Base-by-base conservation (phyloP, 2,888 invertebrate genomes). In the Sclerodermus sp. region DNA sequence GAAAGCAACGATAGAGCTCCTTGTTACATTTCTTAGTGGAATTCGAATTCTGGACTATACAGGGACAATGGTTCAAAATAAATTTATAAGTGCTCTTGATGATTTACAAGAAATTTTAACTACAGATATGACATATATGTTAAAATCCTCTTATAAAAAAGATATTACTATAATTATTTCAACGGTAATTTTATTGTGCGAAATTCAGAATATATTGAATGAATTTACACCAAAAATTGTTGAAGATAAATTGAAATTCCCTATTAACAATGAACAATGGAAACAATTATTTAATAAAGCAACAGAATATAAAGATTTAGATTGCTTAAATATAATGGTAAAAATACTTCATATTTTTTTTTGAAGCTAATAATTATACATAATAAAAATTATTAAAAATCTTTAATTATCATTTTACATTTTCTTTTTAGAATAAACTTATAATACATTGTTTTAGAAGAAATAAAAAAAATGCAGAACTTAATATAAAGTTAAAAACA, bases 31-130 rank as follows among this genome's bases (percentile, higher is more conserved):
- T 55, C 67, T 75, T 10, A 57, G 70, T 30, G 62, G 71, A 30
- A 55, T 71, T 14, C 60, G 62, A 23, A 64, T 77, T 45, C 67
- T 69, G 37, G 72, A 76, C 39, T 47, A 67, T 46, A 62, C 56
- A 9, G 55, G 59, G 23, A 53, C 66, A 18, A 51, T 62, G 42
- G 5, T 47, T 15, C 49, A 46, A 29, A 67, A 69, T 39, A 45
- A 71, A 51, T 73, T 76, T 52, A 43, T 67, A 12, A 57, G 57
- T 31, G 48, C 53, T 18, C 52, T 77, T 31, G 29, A 50, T 15
- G 71, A 76, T 37, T 47, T 75, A 6, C 59, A 61, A 34, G 58
- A 65, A 46, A 45, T 58, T 40, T 39, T 77, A 23, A n/a, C n/a
- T n/a, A n/a, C n/a, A n/a, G n/a, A 23, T 23, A 23, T 23, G n/a